Evolutionary conservation across 2,113 vertebrate species (phyloP).

Genomic region (Hassar affinis): DNA sequence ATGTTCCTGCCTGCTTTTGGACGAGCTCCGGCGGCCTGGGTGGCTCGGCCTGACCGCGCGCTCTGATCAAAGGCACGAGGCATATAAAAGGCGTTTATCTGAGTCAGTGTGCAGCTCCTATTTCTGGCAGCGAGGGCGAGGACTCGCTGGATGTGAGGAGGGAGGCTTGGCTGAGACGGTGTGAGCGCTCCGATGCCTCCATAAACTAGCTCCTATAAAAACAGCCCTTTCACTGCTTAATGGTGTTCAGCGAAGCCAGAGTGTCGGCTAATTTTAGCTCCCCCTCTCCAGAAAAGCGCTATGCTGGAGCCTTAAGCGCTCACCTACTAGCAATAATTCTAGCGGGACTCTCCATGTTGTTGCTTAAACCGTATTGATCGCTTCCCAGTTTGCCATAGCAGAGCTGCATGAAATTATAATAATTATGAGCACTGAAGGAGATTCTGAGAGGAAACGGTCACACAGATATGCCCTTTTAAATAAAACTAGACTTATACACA

Average conservation of each 20-base stretch:
- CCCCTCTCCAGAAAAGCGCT: slow-evolving; percentile 29
- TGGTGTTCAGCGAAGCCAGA: slow-evolving; percentile 44
- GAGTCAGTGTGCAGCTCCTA: slow-evolving; percentile 40
- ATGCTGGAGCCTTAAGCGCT: slow-evolving; percentile 17
- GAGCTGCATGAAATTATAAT: slow-evolving; percentile 5
- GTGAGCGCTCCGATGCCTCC: slow-evolving; percentile 32
- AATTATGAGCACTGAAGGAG: neutral
- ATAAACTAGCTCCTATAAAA: slow-evolving; percentile 48
- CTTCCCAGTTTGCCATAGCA: slow-evolving; percentile 9
- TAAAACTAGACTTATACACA: neutral
- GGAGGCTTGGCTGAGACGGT: slow-evolving; percentile 34
- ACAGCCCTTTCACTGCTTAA: slow-evolving; percentile 42
- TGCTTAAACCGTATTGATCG: slow-evolving; percentile 28
- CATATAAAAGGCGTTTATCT: slow-evolving; percentile 47
- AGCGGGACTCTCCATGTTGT: slow-evolving; percentile 10
- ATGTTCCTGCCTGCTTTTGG: slow-evolving; percentile 22
- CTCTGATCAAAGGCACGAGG: slow-evolving; percentile 41
- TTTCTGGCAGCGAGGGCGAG: slow-evolving; percentile 42
- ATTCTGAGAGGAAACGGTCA: neutral
- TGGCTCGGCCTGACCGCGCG: slow-evolving; percentile 27
- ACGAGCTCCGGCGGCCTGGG: slow-evolving; percentile 25
- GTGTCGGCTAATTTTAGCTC: slow-evolving; percentile 45
- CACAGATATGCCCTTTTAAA: neutral
- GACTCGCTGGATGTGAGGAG: slow-evolving; percentile 19
- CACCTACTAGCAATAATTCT: slow-evolving; percentile 26